These are phyloP conservation scores for Borostomias antarcticus DNA, from an alignment of 2,797 vertebrate genomes.

Conservation along the genomic window DNA sequence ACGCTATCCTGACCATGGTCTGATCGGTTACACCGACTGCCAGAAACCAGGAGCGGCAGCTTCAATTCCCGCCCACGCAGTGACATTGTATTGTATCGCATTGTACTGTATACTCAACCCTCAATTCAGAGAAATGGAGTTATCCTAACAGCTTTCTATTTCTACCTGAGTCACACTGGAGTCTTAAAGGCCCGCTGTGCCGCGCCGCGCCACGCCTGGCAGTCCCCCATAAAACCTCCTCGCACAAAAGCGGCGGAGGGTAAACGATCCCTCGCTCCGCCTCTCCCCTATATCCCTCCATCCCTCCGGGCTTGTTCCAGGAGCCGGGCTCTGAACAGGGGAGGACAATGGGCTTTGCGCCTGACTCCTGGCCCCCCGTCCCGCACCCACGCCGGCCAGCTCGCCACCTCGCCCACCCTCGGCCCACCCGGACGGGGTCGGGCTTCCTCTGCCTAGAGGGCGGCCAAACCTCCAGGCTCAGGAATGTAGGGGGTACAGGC, in stretches of 20 bases:
- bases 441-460: background rate
- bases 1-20: constrained; percentile 36
- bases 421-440: background rate
- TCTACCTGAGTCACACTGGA: constrained; percentile 23
- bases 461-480: background rate
- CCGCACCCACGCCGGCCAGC: constrained; percentile 9
- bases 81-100: constrained; percentile 25
- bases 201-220: background rate
- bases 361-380: background rate
- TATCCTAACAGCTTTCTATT: constrained; percentile 1
- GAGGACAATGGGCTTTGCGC: background rate
- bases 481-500: background rate
- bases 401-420: too few species aligned
- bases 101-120: background rate
- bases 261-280: constrained; percentile 38
- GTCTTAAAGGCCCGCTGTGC: background rate
- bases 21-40: constrained; percentile 47
- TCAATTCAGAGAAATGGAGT: background rate
- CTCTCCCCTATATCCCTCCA: constrained; percentile 7
- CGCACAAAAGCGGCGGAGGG: constrained; percentile 15
- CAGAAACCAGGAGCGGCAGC: constrained; percentile 15
- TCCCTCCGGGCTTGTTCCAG: constrained; percentile 1
- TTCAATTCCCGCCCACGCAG: constrained; percentile 21
- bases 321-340: background rate
- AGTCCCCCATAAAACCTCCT: background rate